These are phyloP conservation scores for Cinara cedri DNA, from an alignment of 2,888 invertebrate species.

Conservation along the genomic window DNA sequence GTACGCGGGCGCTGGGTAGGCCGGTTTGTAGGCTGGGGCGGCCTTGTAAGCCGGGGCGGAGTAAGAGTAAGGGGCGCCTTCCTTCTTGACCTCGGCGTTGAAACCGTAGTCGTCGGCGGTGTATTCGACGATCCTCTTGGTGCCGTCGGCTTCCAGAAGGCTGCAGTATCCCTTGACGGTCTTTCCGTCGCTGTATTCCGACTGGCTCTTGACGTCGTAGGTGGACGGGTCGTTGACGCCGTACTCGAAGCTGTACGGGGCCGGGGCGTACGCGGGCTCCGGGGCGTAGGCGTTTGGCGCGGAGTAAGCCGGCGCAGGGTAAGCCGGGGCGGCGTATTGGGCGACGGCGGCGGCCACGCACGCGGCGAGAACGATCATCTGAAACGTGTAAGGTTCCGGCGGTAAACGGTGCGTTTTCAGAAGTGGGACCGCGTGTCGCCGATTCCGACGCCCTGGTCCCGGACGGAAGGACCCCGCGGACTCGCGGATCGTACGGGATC, in stretches of 20 bases:
- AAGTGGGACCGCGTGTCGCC: no score
- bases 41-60: conserved; percentile 23
- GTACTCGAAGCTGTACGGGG: conserved; percentile 42
- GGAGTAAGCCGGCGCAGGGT: conserved; percentile 22
- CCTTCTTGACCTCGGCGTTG: conserved; percentile 33
- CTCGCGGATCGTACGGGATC: no score
- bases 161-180: conserved; percentile 32
- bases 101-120: conserved; percentile 59
- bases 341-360: conserved; percentile 60
- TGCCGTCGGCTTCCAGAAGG: conserved; percentile 66
- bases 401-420: no score
- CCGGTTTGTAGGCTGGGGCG: conserved; percentile 4
- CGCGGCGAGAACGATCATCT: conserved; percentile 43
- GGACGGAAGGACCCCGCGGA: no score
- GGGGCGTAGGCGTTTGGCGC: conserved; percentile 48
- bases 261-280: conserved; percentile 5
- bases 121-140: conserved; percentile 75
- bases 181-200: conserved; percentile 64
- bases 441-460: no score
- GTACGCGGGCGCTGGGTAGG: conserved; percentile 25
- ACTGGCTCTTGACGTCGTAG: conserved; percentile 40
- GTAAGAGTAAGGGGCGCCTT: not conserved
- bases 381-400: not conserved
- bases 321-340: conserved; percentile 32
- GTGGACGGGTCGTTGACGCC: conserved; percentile 36